Conservation (phyloP, 2,888 invertebrate genomes). For the Eristalinus sepulchralis region DNA sequence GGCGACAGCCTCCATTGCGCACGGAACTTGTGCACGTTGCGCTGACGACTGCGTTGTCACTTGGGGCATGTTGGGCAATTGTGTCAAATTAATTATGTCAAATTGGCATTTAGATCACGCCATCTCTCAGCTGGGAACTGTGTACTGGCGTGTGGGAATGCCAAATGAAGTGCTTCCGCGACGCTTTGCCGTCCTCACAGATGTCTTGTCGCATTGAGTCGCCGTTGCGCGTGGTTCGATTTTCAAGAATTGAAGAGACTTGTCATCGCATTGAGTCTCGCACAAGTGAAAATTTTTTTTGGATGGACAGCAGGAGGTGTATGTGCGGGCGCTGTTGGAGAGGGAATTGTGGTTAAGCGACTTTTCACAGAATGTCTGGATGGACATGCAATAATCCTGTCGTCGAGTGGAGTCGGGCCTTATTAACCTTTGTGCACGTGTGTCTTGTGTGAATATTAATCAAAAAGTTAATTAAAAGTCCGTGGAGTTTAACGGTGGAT, state of each 20-base stretch:
- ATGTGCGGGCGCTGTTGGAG: background rate
- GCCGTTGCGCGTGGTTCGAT: background rate
- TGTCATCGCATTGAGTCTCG: background rate
- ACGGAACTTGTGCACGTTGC: background rate
- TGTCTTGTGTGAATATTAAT: background rate
- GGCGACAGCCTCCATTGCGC: background rate
- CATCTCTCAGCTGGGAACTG: background rate
- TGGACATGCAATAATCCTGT: background rate
- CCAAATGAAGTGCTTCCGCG: background rate
- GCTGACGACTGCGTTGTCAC: background rate
- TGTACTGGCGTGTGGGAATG: background rate
- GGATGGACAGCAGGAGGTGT: background rate
- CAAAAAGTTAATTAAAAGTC: background rate
- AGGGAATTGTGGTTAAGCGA: background rate
- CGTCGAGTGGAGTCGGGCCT: background rate
- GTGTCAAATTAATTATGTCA: constrained; percentile 39
- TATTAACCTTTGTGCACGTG: background rate
- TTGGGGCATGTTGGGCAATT: constrained; percentile 22
- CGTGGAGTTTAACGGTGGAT: too few relatives aligned
- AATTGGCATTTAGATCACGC: constrained; percentile 25
- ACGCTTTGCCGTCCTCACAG: background rate
- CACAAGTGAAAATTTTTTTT: background rate
- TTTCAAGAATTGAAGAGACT: background rate
- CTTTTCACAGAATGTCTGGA: background rate
- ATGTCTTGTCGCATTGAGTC: background rate